phyloP scores from a whole-genome alignment of 2,113 vertebrate genomes.

The Eudyptes chrysolophus region DNA sequence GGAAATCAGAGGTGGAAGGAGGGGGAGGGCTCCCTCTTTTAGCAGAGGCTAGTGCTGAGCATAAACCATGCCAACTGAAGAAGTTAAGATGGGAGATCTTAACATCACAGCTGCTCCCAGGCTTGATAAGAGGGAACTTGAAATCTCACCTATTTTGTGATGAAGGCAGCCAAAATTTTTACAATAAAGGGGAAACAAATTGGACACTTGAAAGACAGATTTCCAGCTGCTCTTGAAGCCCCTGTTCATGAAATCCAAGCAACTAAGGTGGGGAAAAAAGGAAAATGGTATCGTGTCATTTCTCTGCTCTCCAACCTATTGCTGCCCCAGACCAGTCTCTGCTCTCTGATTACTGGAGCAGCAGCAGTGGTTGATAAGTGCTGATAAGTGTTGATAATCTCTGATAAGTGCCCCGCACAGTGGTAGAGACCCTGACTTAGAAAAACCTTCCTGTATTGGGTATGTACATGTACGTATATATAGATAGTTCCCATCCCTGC shows the following conservation, averaged over 20 bases:
- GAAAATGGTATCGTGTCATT: not conserved
- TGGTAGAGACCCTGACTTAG: not conserved
- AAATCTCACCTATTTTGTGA: not conserved
- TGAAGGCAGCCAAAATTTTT: not conserved
- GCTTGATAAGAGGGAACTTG: not conserved
- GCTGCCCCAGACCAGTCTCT: not conserved
- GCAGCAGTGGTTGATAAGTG: too few relatives aligned
- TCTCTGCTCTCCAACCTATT: not conserved
- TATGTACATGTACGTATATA: not conserved
- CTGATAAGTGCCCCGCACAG: not conserved
- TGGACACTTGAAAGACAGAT: not conserved
- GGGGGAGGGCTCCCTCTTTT: not conserved
- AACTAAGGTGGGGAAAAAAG: not conserved
- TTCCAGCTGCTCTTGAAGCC: not conserved
- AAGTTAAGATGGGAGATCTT: not conserved
- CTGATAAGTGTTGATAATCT: too few relatives aligned
- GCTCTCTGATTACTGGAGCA: not conserved
- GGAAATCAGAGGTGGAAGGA: not conserved
- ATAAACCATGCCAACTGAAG: not conserved
- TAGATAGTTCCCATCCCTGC: not conserved
- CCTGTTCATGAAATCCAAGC: not conserved
- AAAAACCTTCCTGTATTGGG: not conserved
- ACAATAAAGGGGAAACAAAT: not conserved
- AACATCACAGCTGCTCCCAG: not conserved
- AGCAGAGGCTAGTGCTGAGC: not conserved